Evolutionary conservation across 37 sponge, comb jelly and placozoan genomes (phyloP), one percentile per base, ranked within the genome.

Genomic region (Corticium candelabrum): DNA sequence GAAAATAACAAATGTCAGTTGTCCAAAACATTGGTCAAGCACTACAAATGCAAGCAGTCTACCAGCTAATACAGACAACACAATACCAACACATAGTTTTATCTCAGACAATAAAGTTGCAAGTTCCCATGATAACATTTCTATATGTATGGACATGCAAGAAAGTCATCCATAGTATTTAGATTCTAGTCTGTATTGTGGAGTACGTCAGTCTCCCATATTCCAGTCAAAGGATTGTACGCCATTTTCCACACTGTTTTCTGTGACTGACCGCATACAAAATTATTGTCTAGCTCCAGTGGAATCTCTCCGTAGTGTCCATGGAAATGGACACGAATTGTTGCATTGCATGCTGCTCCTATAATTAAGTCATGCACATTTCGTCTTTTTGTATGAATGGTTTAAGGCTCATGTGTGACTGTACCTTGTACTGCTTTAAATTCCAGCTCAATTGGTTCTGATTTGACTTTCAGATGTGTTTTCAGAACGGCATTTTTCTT

Each of bases 281-380:
- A 50, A 21, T 50, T 21, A 27, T 21, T 11, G 62, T 74, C 76
- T 38, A 90, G 41, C 38, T 39, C 35, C 0, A 83, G 81, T 0
- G 75, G 37, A 40, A 85, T 83, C 78, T 90, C 91, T 11, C 82
- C 73, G 50, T 90, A 90, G 79, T 90, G 91, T 41, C 91, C 91
- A 0, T 87, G 91, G 43, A 86, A 90, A 40, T 80, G 43, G 15
- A 90, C 37, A 15, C 37, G 76, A 21, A 90, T 30, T 31, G 50
- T 34, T 31, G 38, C 50, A 31, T 37, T 38, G 40, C 41, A 84
- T 1, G 1, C 33, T 57, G 5, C 79, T 34, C 21, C 62, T 50
- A 50, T 50, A 21, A 50, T 11, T 27, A 50, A 50, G 11, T 21
- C 15, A 27, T 50, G 62, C 21, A 11, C 15, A 50, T 27, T 50